Evolutionary conservation across 2,888 invertebrate species (phyloP).

Genomic region (Acleris laterana): DNA sequence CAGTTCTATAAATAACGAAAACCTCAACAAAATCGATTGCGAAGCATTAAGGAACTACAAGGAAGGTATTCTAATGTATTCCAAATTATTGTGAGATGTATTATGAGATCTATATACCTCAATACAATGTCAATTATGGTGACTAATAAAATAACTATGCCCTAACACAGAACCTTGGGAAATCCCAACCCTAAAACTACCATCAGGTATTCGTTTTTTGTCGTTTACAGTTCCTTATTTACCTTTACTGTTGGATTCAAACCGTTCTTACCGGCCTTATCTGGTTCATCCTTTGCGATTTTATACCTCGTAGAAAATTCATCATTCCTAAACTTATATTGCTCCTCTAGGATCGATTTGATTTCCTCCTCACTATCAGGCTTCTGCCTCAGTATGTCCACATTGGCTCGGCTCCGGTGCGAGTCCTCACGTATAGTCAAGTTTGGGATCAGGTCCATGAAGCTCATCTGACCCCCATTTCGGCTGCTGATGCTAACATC

Average conservation of each 20-base stretch:
- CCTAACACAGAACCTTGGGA: too few species aligned
- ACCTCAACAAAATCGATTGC: too few species aligned
- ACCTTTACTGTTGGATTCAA: background rate
- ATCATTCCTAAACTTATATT: constrained; percentile 71
- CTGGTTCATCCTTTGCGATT: constrained; percentile 53
- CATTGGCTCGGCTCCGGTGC: background rate
- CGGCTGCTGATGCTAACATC: background rate
- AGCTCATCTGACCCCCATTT: background rate
- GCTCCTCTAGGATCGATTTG: constrained; percentile 65
- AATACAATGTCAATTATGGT: too few species aligned
- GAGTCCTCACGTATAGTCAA: background rate
- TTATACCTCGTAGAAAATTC: constrained; percentile 64
- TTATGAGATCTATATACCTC: too few species aligned
- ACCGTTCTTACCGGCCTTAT: constrained; percentile 50
- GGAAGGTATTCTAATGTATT: too few species aligned
- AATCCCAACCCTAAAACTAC: too few species aligned
- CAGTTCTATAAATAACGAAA: too few species aligned
- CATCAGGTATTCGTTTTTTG: too few species aligned
- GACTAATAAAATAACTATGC: too few species aligned
- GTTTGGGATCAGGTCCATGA: background rate
- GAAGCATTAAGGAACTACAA: too few species aligned
- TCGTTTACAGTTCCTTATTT: background rate
- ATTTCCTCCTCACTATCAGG: constrained; percentile 53
- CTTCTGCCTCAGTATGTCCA: constrained; percentile 8
- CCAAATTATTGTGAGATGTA: too few species aligned